phyloP scores from a whole-genome alignment of 2,113 vertebrate genomes.

The Platichthys flesus region DNA sequence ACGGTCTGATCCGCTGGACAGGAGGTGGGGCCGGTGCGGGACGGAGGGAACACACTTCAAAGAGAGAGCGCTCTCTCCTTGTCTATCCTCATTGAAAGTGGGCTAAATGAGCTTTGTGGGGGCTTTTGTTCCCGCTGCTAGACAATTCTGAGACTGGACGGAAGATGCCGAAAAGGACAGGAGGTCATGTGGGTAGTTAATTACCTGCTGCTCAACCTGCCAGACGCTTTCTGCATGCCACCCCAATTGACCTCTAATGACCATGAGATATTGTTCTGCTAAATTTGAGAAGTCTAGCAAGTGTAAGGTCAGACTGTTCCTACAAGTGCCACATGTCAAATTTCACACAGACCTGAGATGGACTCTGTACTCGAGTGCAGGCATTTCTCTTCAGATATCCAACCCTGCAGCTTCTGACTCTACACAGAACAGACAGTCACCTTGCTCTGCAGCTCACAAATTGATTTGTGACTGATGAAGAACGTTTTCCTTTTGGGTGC shows the following conservation, averaged over 20 bases:
- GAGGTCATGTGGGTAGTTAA: slow-evolving; percentile 65
- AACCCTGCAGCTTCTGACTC: slow-evolving; percentile 16
- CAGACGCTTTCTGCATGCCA: slow-evolving; percentile 58
- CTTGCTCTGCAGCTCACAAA: neutral
- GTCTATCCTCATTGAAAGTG: slow-evolving; percentile 73
- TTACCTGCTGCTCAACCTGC: slow-evolving; percentile 63
- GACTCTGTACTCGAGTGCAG: slow-evolving; percentile 30
- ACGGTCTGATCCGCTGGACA: slow-evolving; percentile 65
- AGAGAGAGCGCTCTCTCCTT: slow-evolving; percentile 61
- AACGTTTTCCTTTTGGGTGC: too few relatives aligned
- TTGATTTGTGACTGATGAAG: neutral
- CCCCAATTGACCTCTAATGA: slow-evolving; percentile 59
- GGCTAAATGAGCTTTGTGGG: slow-evolving; percentile 67
- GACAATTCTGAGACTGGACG: slow-evolving; percentile 60
- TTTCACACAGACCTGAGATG: slow-evolving; percentile 62
- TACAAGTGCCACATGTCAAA: slow-evolving; percentile 51
- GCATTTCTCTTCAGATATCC: slow-evolving; percentile 44
- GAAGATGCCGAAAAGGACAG: slow-evolving; percentile 66
- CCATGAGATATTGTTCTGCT: slow-evolving; percentile 62
- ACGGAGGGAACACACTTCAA: slow-evolving; percentile 73
- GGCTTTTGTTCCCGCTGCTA: slow-evolving; percentile 68
- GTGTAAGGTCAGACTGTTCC: slow-evolving; percentile 52
- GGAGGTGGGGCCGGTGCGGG: slow-evolving; percentile 64
- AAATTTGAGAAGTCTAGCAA: slow-evolving; percentile 56
- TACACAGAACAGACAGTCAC: slow-evolving; percentile 14